Evolutionary conservation across 2,888 invertebrate species (phyloP), one percentile per base, ranked within the genome.

Genomic region (Apamea crenata): DNA sequence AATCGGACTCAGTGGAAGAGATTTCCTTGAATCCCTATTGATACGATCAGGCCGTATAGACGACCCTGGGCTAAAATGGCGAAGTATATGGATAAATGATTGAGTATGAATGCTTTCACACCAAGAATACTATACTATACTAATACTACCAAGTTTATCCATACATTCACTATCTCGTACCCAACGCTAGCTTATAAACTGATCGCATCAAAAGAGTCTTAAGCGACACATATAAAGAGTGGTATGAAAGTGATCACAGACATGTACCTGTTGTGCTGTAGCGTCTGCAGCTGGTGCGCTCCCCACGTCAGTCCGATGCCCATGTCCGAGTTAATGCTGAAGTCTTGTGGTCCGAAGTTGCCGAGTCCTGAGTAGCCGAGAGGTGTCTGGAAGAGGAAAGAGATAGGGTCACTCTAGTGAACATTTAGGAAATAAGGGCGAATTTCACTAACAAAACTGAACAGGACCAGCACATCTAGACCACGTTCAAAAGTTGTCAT

Each of bases 241-340:
- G 89, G 92, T 90, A 91, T 87, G 88, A 94, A 94, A 95, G 91
- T 95, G 95, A 92, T 92, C 93, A 96, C 96, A 96, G 97, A 96
- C 96, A 96, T 96, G 96, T 97, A 98, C 98, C 98, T 97, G 96
- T 97, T 97, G 96, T 98, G 98, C 93, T 98, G 97, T 89, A 98
- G 96, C 74, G 97, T 97, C 92, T 98, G 97, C 92, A 98, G 97
- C 91, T 98, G 98, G 94, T 98, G 98, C 79, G 97, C 97, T 95
- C 98, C 98, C 97, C 98, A 97, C 89, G 98, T 97, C 74, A 97
- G 96, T 89, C 97, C 97, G 87, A 98, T 97, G 90, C 98, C 97
- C 97, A 98, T 98, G 92, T 98, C 98, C 87, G 98, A 97, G 92
- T 97, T 97, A 97, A 98, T 98, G 95, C 98, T 98, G 96, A 98